A percentile compares a stretch with the other conserved stretches of the same genome.
phyloP scores from a whole-genome alignment of 1,140 invertebrate genomes.

The Pteromalus puparum region DNA sequence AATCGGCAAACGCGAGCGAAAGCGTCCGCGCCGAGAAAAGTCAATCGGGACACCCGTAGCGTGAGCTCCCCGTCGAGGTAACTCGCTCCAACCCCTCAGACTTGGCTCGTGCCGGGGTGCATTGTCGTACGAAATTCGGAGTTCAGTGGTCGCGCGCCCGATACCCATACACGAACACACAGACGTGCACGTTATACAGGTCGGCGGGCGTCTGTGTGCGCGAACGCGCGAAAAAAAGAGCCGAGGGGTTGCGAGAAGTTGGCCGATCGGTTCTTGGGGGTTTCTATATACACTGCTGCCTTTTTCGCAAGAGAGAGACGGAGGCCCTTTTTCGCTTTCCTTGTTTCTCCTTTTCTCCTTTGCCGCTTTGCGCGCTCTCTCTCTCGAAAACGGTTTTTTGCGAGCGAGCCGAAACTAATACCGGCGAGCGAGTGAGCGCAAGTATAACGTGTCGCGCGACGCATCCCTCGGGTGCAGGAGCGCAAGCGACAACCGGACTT shows the following conservation, averaged over 20 bases:
- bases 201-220: background rate
- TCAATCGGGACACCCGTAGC: constrained; percentile 24
- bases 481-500: constrained; percentile 2
- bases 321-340: constrained; percentile 8
- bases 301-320: constrained; percentile 30
- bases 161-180: background rate
- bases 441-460: background rate
- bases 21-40: background rate
- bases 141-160: constrained; percentile 40
- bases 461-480: constrained; percentile 15
- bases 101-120: constrained; percentile 46
- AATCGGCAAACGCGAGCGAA: background rate
- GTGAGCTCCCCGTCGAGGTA: constrained; percentile 17
- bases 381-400: constrained; percentile 42
- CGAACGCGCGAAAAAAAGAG: constrained; percentile 19
- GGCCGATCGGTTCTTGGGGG: constrained; percentile 12
- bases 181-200: background rate
- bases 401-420: constrained; percentile 35
- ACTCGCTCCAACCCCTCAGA: constrained; percentile 35
- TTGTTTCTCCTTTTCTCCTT: constrained; percentile 1
- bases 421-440: background rate
- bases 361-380: background rate
- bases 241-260: constrained; percentile 11
- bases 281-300: constrained; percentile 2
- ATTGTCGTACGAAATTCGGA: constrained; percentile 43